These are phyloP conservation scores for Orussus abietinus DNA, from an alignment of 1,140 invertebrate genomes.

Conservation along the genomic window DNA sequence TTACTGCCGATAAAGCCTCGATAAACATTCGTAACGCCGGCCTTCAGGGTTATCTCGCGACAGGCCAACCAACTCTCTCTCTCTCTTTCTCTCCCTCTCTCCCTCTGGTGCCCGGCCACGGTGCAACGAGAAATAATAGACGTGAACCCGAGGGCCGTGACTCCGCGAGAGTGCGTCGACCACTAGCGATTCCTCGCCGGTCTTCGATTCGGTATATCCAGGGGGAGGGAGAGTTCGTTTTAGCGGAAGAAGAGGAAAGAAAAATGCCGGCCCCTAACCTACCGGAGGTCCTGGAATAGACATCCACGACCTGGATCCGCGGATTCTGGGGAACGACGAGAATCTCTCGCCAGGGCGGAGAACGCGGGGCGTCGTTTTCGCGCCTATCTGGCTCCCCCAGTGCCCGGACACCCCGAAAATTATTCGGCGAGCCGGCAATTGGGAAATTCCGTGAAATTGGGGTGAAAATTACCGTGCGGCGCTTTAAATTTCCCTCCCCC, in stretches of 20 bases:
- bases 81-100: slow-evolving; percentile 4
- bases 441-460: slow-evolving; percentile 24
- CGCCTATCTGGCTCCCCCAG: too few species aligned
- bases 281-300: too few species aligned
- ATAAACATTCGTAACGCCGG: slow-evolving; percentile 38
- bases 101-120: too few species aligned
- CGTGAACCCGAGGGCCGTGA: too few species aligned
- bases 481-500: slow-evolving; percentile 16
- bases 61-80: slow-evolving; percentile 38
- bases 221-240: neutral
- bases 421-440: slow-evolving; percentile 20
- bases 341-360: neutral
- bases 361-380: too few species aligned
- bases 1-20: slow-evolving; percentile 30
- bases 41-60: slow-evolving; percentile 40
- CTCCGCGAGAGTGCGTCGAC: neutral
- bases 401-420: too few species aligned
- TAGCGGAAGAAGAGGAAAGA: too few species aligned
- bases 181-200: too few species aligned
- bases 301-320: too few species aligned
- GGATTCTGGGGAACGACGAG: neutral
- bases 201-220: neutral
- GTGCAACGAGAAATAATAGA: slow-evolving; percentile 7
- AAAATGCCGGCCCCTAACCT: too few species aligned
- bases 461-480: slow-evolving; percentile 25